Conservation (phyloP, 2,797 vertebrate species). For the Lepilemur ruficaudatus region DNA sequence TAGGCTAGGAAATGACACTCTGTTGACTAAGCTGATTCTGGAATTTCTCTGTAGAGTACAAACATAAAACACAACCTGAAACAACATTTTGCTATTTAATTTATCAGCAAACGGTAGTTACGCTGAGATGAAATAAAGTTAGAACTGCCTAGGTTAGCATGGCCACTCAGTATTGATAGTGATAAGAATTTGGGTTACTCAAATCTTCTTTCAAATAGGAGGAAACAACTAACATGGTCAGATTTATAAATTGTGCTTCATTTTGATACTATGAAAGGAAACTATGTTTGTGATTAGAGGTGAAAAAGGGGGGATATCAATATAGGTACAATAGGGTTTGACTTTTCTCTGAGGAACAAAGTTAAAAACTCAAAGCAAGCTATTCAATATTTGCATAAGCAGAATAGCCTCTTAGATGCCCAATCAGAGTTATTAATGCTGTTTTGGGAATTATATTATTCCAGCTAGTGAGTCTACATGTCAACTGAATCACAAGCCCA, state of each 20-base stretch:
- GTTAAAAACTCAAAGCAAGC: slow-evolving; percentile 36
- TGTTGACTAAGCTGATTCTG: slow-evolving; percentile 57
- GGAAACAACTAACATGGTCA: not conserved
- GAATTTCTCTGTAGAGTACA: slow-evolving; percentile 65
- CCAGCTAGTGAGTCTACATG: not conserved
- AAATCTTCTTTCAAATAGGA: slow-evolving; percentile 20
- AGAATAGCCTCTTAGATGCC: slow-evolving; percentile 26
- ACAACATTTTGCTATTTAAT: slow-evolving; percentile 63
- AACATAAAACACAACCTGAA: slow-evolving; percentile 46
- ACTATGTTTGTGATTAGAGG: not conserved
- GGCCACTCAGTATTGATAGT: not conserved
- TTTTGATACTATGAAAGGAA: not conserved
- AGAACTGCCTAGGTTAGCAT: not conserved
- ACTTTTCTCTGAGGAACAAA: not conserved
- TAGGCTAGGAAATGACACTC: slow-evolving; percentile 32
- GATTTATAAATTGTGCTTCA: not conserved
- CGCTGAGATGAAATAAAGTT: slow-evolving; percentile 57
- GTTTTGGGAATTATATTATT: not conserved
- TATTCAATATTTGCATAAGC: not conserved
- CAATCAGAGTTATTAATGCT: not conserved
- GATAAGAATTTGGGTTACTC: not conserved
- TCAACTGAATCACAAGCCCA: not conserved
- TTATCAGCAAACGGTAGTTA: slow-evolving; percentile 66
- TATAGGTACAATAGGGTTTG: not conserved
- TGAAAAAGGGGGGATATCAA: not conserved